A percentile compares a stretch with the other conserved stretches of the same genome.
phyloP scores from a whole-genome alignment of 1,140 invertebrate species.

The Teleogryllus occipitalis region DNA sequence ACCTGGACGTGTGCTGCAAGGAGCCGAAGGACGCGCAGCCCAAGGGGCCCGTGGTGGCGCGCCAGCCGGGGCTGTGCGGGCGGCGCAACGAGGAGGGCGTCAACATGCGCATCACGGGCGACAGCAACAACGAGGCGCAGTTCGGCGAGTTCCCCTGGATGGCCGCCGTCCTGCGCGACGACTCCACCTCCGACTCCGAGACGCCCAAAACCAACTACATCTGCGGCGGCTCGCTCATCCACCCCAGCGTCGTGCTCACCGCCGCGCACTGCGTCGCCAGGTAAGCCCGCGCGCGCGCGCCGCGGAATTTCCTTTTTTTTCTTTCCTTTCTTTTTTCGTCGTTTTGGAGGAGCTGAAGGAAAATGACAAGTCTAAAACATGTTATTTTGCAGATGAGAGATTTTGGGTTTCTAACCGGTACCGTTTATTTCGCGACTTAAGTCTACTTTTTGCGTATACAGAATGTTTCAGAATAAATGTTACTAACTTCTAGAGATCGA shows the following conservation, averaged over 20 bases:
- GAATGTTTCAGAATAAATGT: no score
- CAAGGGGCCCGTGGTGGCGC: constrained; percentile 13
- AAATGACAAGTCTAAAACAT: no score
- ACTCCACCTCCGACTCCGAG: constrained; percentile 23
- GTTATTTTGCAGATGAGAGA: no score
- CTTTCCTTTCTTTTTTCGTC: no score
- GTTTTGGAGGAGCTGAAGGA: no score
- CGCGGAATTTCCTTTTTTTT: no score
- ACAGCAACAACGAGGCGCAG: constrained; percentile 31
- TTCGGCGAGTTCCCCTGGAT: constrained; percentile 37
- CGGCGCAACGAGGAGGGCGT: constrained; percentile 57
- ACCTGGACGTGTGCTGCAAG: constrained; percentile 55
- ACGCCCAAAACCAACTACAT: neutral
- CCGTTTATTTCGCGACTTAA: no score
- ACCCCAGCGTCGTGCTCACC: constrained; percentile 44
- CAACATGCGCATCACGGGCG: constrained; percentile 57
- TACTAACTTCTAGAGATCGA: no score
- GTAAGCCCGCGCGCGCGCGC: no score
- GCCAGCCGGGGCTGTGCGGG: constrained; percentile 49
- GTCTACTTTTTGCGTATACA: no score
- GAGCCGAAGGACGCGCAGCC: neutral
- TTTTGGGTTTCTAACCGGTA: no score
- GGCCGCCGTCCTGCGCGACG: constrained; percentile 27
- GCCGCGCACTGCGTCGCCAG: constrained; percentile 41
- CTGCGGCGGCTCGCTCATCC: constrained; percentile 49